Evolutionary conservation across 2,797 vertebrate genomes (phyloP).

Genomic region (Siniperca undulata): DNA sequence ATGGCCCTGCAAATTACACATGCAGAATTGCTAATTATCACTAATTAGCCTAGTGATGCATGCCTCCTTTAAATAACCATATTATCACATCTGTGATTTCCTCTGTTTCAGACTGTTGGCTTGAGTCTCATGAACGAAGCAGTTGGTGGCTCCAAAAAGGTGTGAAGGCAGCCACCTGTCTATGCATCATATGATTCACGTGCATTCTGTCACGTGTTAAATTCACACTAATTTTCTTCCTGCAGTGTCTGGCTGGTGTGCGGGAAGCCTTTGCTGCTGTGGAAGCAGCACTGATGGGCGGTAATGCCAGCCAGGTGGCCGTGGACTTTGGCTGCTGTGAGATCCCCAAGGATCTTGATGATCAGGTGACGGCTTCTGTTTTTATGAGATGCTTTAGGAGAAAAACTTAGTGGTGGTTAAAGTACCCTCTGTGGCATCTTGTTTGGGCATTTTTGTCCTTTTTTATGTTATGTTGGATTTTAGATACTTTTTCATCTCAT

Average conservation of each 20-base stretch:
- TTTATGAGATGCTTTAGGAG: background rate
- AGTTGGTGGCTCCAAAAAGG: slow-evolving; percentile 89
- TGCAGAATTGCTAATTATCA: background rate
- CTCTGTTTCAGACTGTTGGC: slow-evolving; percentile 85
- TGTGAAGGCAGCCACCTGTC: slow-evolving; percentile 57
- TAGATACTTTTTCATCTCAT: too few species aligned
- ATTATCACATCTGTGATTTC: background rate
- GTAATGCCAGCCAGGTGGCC: slow-evolving; percentile 69
- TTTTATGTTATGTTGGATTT: background rate
- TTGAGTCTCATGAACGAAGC: slow-evolving; percentile 80
- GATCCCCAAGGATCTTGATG: slow-evolving; percentile 63
- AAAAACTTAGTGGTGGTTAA: background rate
- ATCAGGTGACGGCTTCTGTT: slow-evolving; percentile 68
- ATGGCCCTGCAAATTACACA: background rate
- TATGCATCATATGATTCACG: background rate
- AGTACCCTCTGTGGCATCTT: background rate
- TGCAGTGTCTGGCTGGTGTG: slow-evolving; percentile 83
- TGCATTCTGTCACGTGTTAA: background rate
- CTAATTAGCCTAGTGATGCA: background rate
- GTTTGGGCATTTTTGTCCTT: background rate
- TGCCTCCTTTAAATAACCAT: slow-evolving; percentile 8
- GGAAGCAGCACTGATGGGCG: slow-evolving; percentile 73
- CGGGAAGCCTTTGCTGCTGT: slow-evolving; percentile 81
- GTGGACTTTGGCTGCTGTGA: slow-evolving; percentile 86
- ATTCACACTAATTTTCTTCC: background rate